Conservation (phyloP, 2,797 vertebrate species). For the Danio aesculapii region DNA sequence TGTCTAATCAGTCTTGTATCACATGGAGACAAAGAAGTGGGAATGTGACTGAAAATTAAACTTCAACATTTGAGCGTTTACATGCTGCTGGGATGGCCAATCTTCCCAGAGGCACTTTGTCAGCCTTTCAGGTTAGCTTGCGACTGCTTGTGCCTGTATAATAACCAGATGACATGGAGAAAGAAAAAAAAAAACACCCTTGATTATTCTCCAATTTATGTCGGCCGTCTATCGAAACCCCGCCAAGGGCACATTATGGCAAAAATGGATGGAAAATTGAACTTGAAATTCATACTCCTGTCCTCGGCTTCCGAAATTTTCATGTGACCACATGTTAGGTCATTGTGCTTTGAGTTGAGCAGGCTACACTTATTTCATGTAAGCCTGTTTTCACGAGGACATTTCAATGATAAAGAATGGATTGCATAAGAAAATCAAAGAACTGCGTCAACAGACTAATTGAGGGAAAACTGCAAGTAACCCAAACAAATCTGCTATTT, state of each 20-base stretch:
- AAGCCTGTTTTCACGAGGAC: slow-evolving; percentile 32
- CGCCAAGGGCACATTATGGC: slow-evolving; percentile 12
- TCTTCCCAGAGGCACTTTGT: slow-evolving; percentile 23
- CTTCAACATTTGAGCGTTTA: slow-evolving; percentile 33
- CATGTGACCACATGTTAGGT: slow-evolving; percentile 9
- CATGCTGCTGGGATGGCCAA: slow-evolving; percentile 8
- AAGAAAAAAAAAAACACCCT: slow-evolving; percentile 12
- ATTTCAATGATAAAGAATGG: slow-evolving; percentile 14
- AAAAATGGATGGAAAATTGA: slow-evolving; percentile 48
- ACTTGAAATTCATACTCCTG: slow-evolving; percentile 44
- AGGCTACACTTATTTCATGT: slow-evolving; percentile 10
- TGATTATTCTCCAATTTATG: slow-evolving; percentile 34
- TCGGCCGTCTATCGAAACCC: slow-evolving; percentile 25
- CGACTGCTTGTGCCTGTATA: not conserved
- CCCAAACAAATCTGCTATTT: not conserved
- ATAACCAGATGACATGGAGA: slow-evolving; percentile 3
- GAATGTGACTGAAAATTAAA: slow-evolving; percentile 50
- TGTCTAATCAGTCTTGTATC: slow-evolving; percentile 40
- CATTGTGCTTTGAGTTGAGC: not conserved
- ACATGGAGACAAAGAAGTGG: slow-evolving; percentile 38
- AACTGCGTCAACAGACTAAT: slow-evolving; percentile 2
- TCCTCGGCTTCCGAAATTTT: slow-evolving; percentile 13
- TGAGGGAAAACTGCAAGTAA: not conserved
- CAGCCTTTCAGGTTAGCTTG: slow-evolving; percentile 27
- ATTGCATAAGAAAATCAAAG: slow-evolving; percentile 21